Base-by-base conservation (phyloP, 2,797 vertebrate species). In the Sparus aurata region DNA sequence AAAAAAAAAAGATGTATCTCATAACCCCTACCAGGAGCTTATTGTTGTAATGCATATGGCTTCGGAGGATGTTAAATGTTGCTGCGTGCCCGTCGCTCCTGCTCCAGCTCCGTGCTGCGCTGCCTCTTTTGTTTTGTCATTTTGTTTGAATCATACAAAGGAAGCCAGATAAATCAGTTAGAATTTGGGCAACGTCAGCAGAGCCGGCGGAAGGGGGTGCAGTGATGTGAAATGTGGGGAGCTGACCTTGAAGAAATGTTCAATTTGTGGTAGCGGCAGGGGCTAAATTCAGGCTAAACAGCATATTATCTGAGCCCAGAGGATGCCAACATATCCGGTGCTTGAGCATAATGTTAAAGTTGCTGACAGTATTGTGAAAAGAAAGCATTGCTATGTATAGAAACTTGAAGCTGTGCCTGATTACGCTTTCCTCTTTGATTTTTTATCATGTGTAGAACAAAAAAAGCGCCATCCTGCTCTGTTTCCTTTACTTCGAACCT, bases 121-220 rank as follows among this genome's bases (percentile, higher is more conserved):
- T 72, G 64, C 53, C 23, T 68, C 43, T 85, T 65, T 59, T 66
- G 63, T 67, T 82, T 79, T 65, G 77, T 84, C 69, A 73, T 84
- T 87, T 79, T 82, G 86, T 89, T 89, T 81, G 88, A 92, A 88
- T 89, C 80, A 83, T 81, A 88, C 80, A 87, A 85, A 87, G 85
- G 77, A 68, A 74, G 80, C 41, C 43, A 27, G 81, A 90, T 89
- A 86, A 85, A 88, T 89, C 85, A 72, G 83, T 82, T 74, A 2
- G 65, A 78, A 83, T 86, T 86, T 83, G 54, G 86, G 87, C 89
- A 83, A 73, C 41, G 83, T 91, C 85, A 89, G 85, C 88, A 83
- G 61, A 85, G 85, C 69, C 3, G 17, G 73, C 11, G 53, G 79
- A 67, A 58, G 62, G 61, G 68, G 52, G 50, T 60, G 83, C 64